phyloP scores from a whole-genome alignment of 2,797 vertebrate species.

The Erpetoichthys calabaricus region DNA sequence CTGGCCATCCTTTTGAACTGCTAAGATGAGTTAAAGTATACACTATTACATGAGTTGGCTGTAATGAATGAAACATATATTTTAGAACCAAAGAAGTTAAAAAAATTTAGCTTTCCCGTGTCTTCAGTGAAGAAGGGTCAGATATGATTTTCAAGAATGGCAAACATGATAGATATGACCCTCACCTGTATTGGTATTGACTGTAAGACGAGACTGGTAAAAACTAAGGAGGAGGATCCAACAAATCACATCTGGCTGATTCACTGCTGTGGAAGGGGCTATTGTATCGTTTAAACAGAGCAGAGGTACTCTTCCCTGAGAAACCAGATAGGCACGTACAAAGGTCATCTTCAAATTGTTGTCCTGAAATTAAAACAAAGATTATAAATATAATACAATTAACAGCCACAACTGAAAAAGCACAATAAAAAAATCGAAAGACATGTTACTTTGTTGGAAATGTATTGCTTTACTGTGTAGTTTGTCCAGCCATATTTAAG shows the following conservation, averaged over 20 bases:
- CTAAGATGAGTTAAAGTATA: no score
- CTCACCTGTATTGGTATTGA: conserved; percentile 66
- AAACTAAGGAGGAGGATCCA: conserved; percentile 75
- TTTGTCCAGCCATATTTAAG: no score
- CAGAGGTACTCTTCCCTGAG: conserved; percentile 71
- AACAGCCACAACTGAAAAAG: neutral
- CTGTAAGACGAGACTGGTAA: conserved; percentile 67
- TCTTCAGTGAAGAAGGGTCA: no score
- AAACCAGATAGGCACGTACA: conserved; percentile 57
- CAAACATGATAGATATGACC: neutral
- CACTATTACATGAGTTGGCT: no score
- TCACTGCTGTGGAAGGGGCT: conserved; percentile 35
- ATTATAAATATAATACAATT: conserved; percentile 14
- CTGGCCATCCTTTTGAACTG: no score
- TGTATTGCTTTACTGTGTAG: no score
- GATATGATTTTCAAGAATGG: no score
- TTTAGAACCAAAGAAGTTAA: no score
- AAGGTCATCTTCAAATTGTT: conserved; percentile 70
- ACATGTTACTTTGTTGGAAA: no score
- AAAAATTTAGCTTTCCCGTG: no score
- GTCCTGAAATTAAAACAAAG: conserved; percentile 39
- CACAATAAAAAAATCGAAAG: no score
- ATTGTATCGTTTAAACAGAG: conserved; percentile 61
- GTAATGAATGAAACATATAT: no score
- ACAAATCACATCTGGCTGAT: conserved; percentile 36